Evolutionary conservation across 2,797 vertebrate species (phyloP).

Genomic region (Gadopsis bispinosus): DNA sequence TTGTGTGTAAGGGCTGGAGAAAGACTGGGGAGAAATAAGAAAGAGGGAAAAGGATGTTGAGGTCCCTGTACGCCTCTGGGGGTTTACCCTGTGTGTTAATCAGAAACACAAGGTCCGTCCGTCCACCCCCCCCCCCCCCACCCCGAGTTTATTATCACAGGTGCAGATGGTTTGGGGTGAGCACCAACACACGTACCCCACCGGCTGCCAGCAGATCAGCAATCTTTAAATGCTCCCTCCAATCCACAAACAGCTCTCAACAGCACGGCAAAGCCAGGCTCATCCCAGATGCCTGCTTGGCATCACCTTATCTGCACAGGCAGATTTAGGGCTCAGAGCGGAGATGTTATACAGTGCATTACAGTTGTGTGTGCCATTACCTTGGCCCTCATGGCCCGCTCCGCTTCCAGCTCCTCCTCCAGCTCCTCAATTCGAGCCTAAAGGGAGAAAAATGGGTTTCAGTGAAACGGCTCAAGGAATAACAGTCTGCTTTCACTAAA

Average conservation of each 20-base stretch:
- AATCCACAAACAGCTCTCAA: slow-evolving; percentile 6
- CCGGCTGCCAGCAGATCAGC: slow-evolving; percentile 42
- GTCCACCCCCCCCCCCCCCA: slow-evolving; percentile 26
- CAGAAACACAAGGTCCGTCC: slow-evolving; percentile 67
- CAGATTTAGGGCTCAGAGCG: slow-evolving; percentile 21
- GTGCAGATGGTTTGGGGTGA: slow-evolving; percentile 80
- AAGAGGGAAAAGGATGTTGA: slow-evolving; percentile 39
- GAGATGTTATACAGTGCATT: not conserved
- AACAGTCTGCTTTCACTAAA: slow-evolving; percentile 19
- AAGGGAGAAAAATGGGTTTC: slow-evolving; percentile 37
- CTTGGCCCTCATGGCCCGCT: slow-evolving; percentile 85
- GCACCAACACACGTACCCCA: slow-evolving; percentile 45
- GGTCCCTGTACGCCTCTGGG: slow-evolving; percentile 54
- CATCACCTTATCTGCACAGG: slow-evolving; percentile 11
- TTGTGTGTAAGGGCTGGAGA: not conserved
- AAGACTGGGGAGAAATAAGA: slow-evolving; percentile 6
- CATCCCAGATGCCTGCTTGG: slow-evolving; percentile 18
- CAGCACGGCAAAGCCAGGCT: slow-evolving; percentile 17
- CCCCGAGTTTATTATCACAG: slow-evolving; percentile 78
- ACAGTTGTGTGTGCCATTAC: slow-evolving; percentile 59
- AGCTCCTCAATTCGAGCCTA: slow-evolving; percentile 88
- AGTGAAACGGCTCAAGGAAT: not conserved
- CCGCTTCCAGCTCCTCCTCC: slow-evolving; percentile 89
- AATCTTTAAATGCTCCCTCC: slow-evolving; percentile 4
- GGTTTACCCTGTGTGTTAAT: slow-evolving; percentile 69